Conservation (phyloP, 2,113 vertebrate species). For the Puffinus mauretanicus region DNA sequence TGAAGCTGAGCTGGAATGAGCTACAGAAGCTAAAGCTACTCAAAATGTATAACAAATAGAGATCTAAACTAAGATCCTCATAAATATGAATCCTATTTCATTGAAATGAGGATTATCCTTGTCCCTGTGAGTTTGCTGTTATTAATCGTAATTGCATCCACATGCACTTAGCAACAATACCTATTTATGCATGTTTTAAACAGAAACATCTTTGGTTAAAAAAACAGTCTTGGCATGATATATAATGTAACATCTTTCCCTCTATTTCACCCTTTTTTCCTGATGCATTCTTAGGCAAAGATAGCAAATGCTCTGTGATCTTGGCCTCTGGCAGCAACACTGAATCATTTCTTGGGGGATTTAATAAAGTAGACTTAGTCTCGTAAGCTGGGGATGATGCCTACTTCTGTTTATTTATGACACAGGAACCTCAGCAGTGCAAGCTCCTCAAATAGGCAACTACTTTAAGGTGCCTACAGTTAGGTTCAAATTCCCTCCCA, state of each 20-base stretch:
- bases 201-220: neutral
- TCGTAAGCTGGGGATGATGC: neutral
- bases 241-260: neutral
- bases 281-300: neutral
- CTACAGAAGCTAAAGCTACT: neutral
- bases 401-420: conserved; percentile 3
- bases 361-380: neutral
- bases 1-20: neutral
- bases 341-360: neutral
- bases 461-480: neutral
- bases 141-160: neutral
- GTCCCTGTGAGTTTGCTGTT: neutral
- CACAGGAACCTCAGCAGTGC: neutral
- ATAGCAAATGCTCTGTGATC: neutral
- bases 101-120: conserved; percentile 10
- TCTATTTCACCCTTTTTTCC: neutral
- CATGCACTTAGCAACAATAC: neutral
- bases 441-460: neutral
- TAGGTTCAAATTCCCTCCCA: neutral
- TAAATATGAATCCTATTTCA: conserved; percentile 1
- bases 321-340: neutral
- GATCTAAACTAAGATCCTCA: conserved; percentile 8
- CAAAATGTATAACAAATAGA: neutral
- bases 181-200: neutral
- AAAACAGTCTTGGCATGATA: neutral